Evolutionary conservation across 2,888 invertebrate genomes (phyloP), one percentile per base, ranked within the genome.

Genomic region (Tetragonula carbonaria): DNA sequence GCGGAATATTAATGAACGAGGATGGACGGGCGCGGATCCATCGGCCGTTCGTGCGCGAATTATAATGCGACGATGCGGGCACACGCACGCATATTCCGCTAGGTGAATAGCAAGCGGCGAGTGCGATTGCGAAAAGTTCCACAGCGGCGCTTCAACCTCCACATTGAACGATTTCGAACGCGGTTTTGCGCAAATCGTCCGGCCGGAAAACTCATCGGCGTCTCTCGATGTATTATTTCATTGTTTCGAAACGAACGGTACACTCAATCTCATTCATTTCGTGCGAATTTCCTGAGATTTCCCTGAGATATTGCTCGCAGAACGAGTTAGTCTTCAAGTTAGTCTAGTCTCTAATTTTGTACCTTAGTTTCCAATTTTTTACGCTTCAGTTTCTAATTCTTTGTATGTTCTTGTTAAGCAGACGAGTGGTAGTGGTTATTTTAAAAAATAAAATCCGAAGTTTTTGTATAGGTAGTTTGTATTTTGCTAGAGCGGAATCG

Each of bases 51-150:
- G 78, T 80, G 74, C 68, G 86, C 82, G 68, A 86, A 86, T 86
- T 81, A 86, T 85, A 77, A 84, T 85, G 82, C 84, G 82, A 59
- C 79, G 79, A 87, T 87, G 87, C 87, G 87, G 86, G 86, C 79
- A 53, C 57, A 76, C 70, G 65, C 79, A 76, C 80, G 80, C 57
- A 74, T 77, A 84, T 77, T 84, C 72, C 82, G 80, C 78, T 74
- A n/a, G 63, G 70, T 80, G 88, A 88, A 88, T 88, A 87, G 79
- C 87, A 88, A 88, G 82, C 79, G 79, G 84, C 71, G 77, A 63
- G 62, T 33, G 53, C 18, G 65, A 70, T 89, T 88, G 84, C 79
- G 86, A 82, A 88, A 90, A 80, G 62, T 80, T 85, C 75, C 21
- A 45, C 8, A 76, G 83, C 80, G 82, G 78, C 78, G 80, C 80